Evolutionary conservation across 2,113 vertebrate species (phyloP).

Genomic region (Pachycephala philippinensis): DNA sequence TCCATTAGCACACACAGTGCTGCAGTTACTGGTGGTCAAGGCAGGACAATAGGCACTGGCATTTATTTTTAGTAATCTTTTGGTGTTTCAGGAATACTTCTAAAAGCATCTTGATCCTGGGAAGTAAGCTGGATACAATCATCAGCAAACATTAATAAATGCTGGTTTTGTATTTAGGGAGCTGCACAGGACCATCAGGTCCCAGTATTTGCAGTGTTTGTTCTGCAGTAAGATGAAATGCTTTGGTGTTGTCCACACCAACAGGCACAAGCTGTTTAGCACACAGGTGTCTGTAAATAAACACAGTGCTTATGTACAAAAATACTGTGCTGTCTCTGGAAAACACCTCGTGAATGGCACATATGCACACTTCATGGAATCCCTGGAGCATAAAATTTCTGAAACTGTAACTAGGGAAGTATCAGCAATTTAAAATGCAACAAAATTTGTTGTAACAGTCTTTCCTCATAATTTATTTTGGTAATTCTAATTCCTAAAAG

Average conservation of each 20-base stretch:
- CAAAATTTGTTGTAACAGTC: not conserved
- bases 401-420: not conserved
- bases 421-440: not conserved
- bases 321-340: not conserved
- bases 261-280: not conserved
- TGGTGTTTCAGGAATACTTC: not conserved
- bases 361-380: not conserved
- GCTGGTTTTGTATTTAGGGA: not conserved
- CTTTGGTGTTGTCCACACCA: not conserved
- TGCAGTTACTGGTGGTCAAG: not conserved
- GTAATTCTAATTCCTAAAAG: not conserved
- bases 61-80: not conserved
- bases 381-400: not conserved
- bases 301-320: not conserved
- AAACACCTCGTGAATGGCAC: not conserved
- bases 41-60: not conserved
- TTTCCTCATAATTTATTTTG: not conserved
- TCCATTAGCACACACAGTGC: not conserved
- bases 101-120: not conserved
- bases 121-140: not conserved
- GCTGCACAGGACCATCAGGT: not conserved
- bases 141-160: not conserved
- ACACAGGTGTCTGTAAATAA: not conserved
- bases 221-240: not conserved
- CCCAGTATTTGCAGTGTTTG: not conserved